These are phyloP conservation scores for Andricus curvator DNA, from an alignment of 2,888 invertebrate genomes.

Conservation along the genomic window DNA sequence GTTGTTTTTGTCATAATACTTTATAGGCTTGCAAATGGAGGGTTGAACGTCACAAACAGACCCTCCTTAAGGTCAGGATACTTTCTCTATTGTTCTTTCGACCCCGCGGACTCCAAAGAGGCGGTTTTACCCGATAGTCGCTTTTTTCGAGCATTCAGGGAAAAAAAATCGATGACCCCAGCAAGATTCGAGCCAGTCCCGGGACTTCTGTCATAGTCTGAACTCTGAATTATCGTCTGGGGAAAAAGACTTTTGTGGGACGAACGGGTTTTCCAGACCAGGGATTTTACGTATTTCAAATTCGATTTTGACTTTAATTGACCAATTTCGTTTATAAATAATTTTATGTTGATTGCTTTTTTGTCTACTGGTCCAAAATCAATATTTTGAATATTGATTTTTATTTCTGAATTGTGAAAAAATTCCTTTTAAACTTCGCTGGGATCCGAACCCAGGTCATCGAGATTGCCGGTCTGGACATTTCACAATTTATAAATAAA, in stretches of 20 bases:
- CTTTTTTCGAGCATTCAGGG: not conserved
- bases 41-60: constrained; percentile 63
- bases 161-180: constrained; percentile 20
- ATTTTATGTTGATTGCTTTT: too few relatives aligned
- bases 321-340: not conserved
- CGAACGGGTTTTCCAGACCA: not conserved
- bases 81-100: constrained; percentile 24
- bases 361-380: too few relatives aligned
- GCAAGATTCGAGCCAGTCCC: not conserved
- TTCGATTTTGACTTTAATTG: not conserved
- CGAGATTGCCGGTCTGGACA: too few relatives aligned
- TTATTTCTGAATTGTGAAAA: too few relatives aligned
- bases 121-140: constrained; percentile 2
- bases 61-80: constrained; percentile 17
- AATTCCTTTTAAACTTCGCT: too few relatives aligned
- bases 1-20: constrained; percentile 72
- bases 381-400: too few relatives aligned
- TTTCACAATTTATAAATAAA: too few relatives aligned
- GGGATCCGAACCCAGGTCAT: too few relatives aligned
- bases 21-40: constrained; percentile 65
- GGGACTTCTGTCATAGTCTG: not conserved
- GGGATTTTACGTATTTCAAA: not conserved
- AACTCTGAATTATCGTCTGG: constrained; percentile 18
- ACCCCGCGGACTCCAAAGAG: not conserved
- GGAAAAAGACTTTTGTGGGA: not conserved